These are phyloP conservation scores for Pseudochirops cupreus DNA, from an alignment of 2,797 vertebrate species.

Conservation along the genomic window DNA sequence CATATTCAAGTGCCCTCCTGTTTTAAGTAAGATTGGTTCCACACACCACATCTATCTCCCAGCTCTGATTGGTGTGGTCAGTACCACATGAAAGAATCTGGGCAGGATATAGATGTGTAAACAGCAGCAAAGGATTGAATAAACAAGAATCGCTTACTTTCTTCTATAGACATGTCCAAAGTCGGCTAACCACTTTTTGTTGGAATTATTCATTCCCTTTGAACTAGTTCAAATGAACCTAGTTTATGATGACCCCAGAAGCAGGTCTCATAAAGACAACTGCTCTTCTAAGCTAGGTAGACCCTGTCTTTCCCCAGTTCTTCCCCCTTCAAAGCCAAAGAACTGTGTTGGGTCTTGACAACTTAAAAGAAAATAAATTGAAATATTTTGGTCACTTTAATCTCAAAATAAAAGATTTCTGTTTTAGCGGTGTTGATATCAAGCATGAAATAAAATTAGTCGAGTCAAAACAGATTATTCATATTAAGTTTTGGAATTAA, in stretches of 20 bases:
- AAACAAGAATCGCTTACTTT: slow-evolving; percentile 62
- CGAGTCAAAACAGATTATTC: background rate
- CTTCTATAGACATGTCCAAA: slow-evolving; percentile 73
- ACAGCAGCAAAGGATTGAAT: slow-evolving; percentile 73
- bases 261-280: slow-evolving; percentile 34
- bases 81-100: slow-evolving; percentile 66
- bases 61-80: slow-evolving; percentile 46
- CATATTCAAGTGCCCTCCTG: slow-evolving; percentile 58
- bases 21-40: slow-evolving; percentile 58
- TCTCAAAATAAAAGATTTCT: slow-evolving; percentile 22
- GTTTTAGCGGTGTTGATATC: background rate
- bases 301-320: background rate
- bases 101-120: slow-evolving; percentile 71
- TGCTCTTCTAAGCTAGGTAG: background rate
- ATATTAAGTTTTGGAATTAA: background rate
- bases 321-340: slow-evolving; percentile 21
- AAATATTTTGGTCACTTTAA: slow-evolving; percentile 24
- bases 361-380: slow-evolving; percentile 37
- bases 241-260: slow-evolving; percentile 26
- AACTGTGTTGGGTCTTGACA: background rate
- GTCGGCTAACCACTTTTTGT: slow-evolving; percentile 69
- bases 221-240: slow-evolving; percentile 43
- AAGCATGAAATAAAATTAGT: slow-evolving; percentile 9
- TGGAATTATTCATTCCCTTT: slow-evolving; percentile 56
- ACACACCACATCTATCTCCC: slow-evolving; percentile 8